Conservation (phyloP, 2,113 vertebrate genomes). For the Dipodomys spectabilis region DNA sequence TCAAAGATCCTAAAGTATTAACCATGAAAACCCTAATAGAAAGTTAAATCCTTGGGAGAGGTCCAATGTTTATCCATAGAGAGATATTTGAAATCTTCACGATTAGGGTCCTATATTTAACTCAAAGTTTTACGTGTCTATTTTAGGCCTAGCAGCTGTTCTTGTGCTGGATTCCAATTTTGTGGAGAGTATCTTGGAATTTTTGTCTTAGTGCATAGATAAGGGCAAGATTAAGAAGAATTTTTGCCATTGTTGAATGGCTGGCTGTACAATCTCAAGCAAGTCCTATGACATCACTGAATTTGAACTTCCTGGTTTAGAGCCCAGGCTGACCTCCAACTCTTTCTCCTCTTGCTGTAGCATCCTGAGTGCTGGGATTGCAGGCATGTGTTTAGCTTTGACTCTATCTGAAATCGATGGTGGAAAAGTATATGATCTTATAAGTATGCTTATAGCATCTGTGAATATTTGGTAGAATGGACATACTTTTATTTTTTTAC, state of each 20-base stretch:
- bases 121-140: slow-evolving; percentile 4
- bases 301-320: not conserved
- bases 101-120: slow-evolving; percentile 17
- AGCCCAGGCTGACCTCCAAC: no score
- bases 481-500: not conserved
- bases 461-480: not conserved
- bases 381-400: no score
- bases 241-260: not conserved
- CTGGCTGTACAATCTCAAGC: not conserved
- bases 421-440: not conserved
- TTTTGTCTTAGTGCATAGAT: not conserved
- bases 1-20: not conserved
- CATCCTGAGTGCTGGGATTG: no score
- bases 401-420: not conserved
- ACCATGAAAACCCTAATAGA: not conserved
- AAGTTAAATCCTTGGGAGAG: slow-evolving; percentile 29
- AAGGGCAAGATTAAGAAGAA: not conserved
- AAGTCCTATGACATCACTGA: not conserved
- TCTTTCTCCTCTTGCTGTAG: no score
- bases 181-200: not conserved
- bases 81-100: slow-evolving; percentile 33
- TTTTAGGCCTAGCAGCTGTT: slow-evolving; percentile 39
- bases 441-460: not conserved
- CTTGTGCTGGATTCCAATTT: slow-evolving; percentile 37
- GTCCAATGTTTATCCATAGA: not conserved